Base-by-base conservation (phyloP, 2,888 invertebrate species). In the Caenorhabditis sp. region DNA sequence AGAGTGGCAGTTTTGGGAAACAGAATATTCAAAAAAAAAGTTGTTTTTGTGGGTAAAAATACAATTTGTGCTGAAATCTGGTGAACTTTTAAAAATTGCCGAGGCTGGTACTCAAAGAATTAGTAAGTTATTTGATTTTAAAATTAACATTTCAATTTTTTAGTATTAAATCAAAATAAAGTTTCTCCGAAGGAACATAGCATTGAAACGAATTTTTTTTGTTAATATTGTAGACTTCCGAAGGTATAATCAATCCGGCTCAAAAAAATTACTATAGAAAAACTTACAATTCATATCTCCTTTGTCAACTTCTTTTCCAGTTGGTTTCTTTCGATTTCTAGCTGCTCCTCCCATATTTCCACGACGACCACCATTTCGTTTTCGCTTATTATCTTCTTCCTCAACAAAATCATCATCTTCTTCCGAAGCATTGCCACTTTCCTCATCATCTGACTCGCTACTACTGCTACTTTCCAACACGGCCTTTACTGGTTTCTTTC, bases 231-330 rank as follows among this genome's bases (percentile, higher is more conserved):
- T n/a, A n/a, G n/a, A n/a, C n/a, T n/a, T n/a, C n/a, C n/a, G n/a
- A n/a, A n/a, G n/a, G n/a, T n/a, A n/a, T n/a, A n/a, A n/a, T n/a
- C n/a, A n/a, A n/a, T 31, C 10, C 31, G 31, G 10, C 10, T 31
- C 10, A 7, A 31, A 31, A 31, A 31, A 31, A 31, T 4, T 31
- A 31, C 31, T 31, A 31, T n/a, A n/a, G n/a, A 50, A 20, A 49
- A 61, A 63, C 56, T 38, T 14, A 64, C 64, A 64, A 57, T 58
- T 38, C 7, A 31, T 8, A 49, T 64, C 64, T 50, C 50, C 50
- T n/a, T 38, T 26, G 25, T 64, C 58, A 1, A 7, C n/a, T 7
- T 63, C 63, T 23, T 63, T 54, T 14, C 54, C 38, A 23, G 31
- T 56, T 27, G 43, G 60, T 60, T 63, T 63, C 38, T 56, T 54